Conservation (phyloP, 2,113 vertebrate species). For the Nymphicus hollandicus region DNA sequence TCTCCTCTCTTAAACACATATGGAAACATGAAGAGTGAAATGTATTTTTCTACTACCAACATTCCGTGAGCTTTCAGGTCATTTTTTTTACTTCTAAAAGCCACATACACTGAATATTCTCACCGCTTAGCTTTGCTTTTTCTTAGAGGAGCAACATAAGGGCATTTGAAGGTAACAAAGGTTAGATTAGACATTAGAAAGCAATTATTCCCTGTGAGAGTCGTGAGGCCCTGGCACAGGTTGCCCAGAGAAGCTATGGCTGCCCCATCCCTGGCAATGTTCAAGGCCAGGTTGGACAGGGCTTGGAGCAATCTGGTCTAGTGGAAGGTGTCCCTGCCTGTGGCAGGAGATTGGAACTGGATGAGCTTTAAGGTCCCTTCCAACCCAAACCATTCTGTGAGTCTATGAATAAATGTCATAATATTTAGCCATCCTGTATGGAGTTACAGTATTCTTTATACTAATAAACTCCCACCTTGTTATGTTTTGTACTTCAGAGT, state of each 20-base stretch:
- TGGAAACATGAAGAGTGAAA: not conserved
- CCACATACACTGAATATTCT: not conserved
- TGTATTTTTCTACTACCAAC: not conserved
- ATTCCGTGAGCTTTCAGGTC: not conserved
- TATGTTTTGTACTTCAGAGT: not conserved
- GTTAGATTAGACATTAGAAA: not conserved
- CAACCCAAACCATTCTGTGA: not conserved
- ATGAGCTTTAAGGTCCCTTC: not conserved
- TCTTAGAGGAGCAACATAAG: rapidly evolving
- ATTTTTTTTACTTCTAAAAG: not conserved
- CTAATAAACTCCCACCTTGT: rapidly evolving
- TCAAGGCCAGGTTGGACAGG: not conserved
- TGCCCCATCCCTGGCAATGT: not conserved
- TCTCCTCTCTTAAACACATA: not conserved
- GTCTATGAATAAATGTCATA: not conserved
- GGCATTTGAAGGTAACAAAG: not conserved
- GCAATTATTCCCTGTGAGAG: not conserved
- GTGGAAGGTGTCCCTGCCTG: not conserved
- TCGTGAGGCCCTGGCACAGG: not conserved
- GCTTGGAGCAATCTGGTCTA: not conserved
- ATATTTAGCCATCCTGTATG: not conserved
- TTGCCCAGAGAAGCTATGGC: not conserved
- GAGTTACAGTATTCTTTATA: not conserved
- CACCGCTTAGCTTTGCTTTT: not conserved
- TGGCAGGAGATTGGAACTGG: not conserved